Conservation (phyloP, 2,888 invertebrate genomes). For the Tubulanus polymorphus region DNA sequence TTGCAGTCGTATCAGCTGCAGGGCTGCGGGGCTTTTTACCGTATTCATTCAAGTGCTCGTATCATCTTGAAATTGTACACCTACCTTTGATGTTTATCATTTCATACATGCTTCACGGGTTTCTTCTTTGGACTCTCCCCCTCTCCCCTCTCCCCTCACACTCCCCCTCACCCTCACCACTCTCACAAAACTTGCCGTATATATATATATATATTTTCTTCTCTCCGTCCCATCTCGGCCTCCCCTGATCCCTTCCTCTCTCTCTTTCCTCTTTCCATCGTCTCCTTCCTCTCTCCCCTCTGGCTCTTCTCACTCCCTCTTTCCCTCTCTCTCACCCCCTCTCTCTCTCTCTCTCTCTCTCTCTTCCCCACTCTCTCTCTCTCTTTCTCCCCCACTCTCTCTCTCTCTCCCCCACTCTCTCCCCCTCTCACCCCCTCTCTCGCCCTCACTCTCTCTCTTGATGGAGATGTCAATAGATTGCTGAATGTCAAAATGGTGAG, state of each 20-base stretch:
- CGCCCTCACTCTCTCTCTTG: background rate
- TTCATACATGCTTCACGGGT: background rate
- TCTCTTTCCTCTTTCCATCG: background rate
- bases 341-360: background rate
- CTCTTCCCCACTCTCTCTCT: background rate
- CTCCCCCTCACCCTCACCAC: background rate
- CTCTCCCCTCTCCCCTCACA: conserved; percentile 1
- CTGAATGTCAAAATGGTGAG: too few species aligned
- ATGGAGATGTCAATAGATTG: too few species aligned
- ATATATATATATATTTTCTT: background rate
- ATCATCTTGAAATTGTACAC: too few species aligned
- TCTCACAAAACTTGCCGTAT: background rate
- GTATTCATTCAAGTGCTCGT: too few species aligned
- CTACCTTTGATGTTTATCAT: too few species aligned
- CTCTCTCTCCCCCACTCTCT: too few species aligned
- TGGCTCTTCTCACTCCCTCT: too few species aligned
- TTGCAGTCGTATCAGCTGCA: too few species aligned
- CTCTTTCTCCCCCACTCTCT: too few species aligned
- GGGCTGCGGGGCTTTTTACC: too few species aligned
- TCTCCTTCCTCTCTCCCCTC: background rate
- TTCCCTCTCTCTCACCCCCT: too few species aligned
- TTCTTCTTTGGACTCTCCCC: conserved; percentile 1
- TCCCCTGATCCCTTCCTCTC: background rate
- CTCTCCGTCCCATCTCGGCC: background rate
- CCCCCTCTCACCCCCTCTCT: background rate